Evolutionary conservation across 2,113 vertebrate genomes (phyloP).

Genomic region (Panthera uncia): DNA sequence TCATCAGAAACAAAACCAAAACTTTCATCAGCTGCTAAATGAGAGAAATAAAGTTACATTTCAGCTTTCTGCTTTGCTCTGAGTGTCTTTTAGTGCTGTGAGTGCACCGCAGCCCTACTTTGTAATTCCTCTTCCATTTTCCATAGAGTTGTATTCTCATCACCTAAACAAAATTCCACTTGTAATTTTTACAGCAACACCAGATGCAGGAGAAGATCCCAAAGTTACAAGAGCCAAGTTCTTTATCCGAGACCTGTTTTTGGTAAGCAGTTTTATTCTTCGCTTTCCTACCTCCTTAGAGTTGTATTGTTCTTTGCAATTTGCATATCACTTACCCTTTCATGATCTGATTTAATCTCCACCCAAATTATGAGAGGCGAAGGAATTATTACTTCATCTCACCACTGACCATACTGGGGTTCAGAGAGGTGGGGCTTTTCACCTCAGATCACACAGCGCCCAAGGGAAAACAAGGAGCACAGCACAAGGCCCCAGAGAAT

Average conservation of each 20-base stretch:
- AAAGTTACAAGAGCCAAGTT: constrained; percentile 99
- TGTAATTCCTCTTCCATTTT: not conserved
- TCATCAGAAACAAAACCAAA: not conserved
- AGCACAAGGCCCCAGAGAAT: not conserved
- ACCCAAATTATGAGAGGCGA: not conserved
- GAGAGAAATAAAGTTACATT: not conserved
- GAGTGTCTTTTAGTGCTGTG: not conserved
- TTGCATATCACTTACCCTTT: not conserved
- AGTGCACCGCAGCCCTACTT: not conserved
- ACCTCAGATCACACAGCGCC: not conserved
- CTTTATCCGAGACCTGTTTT: constrained; percentile 98
- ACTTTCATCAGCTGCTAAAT: not conserved
- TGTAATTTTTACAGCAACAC: constrained; percentile 88
- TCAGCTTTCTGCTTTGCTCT: not conserved
- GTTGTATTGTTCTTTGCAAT: not conserved
- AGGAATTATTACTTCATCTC: not conserved
- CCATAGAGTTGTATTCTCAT: not conserved
- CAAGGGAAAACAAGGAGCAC: not conserved
- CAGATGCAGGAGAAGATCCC: constrained; percentile 97
- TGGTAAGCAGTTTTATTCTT: constrained; percentile 88
- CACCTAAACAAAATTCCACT: constrained; percentile 62
- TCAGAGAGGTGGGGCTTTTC: not conserved
- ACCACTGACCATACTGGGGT: not conserved
- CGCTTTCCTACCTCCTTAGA: not conserved
- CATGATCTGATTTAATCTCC: not conserved